A percentile compares a stretch with the other conserved stretches of the same genome.
These are phyloP conservation scores for Mormyrops attenuatus DNA, from an alignment of 2,797 vertebrate species.

Conservation along the genomic window DNA sequence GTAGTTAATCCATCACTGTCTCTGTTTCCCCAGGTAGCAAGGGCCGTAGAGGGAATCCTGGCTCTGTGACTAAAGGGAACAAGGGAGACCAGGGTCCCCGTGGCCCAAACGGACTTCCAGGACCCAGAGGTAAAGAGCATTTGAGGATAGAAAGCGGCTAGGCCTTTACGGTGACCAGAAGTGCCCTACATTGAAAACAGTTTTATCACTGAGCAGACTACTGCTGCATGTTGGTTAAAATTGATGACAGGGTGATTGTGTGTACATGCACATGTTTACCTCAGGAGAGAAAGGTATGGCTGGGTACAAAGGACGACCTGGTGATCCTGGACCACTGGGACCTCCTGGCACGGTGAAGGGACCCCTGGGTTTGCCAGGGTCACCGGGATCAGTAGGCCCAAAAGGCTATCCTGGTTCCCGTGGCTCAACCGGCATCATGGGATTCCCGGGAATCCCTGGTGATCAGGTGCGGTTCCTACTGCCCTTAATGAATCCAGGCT, in stretches of 20 bases:
- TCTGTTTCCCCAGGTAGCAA: neutral
- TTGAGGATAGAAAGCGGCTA: neutral
- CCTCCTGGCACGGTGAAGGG: neutral
- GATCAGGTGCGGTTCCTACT: neutral
- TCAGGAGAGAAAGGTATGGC: conserved; percentile 23
- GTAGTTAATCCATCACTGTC: neutral
- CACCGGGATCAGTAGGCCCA: neutral
- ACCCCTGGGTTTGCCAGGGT: neutral
- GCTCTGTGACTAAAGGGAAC: neutral
- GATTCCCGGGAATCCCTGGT: neutral
- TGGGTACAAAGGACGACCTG: neutral
- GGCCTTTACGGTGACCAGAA: neutral
- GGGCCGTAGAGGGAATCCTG: neutral
- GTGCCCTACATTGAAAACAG: neutral
- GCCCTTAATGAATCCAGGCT: neutral
- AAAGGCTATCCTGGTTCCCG: neutral
- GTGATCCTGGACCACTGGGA: neutral
- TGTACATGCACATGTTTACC: conserved; percentile 45
- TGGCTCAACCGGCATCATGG: neutral
- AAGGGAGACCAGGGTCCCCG: neutral
- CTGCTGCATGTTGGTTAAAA: neutral
- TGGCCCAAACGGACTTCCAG: neutral
- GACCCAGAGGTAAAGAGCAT: neutral
- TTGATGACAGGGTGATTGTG: neutral
- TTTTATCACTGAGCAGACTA: neutral